Percentiles rank a stretch among this genome's conserved stretches.
Conservation (phyloP, 2,113 vertebrate genomes). For the Columbina picui region DNA sequence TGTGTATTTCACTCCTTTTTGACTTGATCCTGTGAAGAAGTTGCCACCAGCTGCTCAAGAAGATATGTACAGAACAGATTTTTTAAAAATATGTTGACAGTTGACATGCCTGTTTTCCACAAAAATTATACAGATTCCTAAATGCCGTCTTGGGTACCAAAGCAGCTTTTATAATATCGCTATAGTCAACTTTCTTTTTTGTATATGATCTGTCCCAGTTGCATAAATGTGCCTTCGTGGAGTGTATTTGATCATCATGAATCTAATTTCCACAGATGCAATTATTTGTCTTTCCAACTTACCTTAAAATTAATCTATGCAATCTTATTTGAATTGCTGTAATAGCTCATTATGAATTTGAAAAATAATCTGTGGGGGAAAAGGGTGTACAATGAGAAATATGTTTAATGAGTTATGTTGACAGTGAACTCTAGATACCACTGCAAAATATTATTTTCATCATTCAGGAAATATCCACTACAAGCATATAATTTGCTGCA, state of each 20-base stretch:
- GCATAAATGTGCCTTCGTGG: accelerated
- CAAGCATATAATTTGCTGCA: not conserved
- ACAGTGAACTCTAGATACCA: not conserved
- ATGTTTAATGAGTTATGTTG: not conserved
- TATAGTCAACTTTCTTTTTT: not conserved
- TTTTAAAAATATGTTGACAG: not conserved
- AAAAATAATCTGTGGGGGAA: not conserved
- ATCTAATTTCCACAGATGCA: not conserved
- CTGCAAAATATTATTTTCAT: not conserved
- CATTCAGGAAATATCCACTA: not conserved
- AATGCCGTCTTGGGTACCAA: accelerated
- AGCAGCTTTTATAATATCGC: not conserved
- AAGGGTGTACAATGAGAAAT: not conserved
- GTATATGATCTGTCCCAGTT: not conserved
- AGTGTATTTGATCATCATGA: not conserved
- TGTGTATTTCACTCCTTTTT: not conserved
- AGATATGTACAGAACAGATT: not conserved
- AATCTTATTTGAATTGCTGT: not conserved
- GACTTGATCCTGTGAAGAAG: not conserved
- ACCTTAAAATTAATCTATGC: not conserved
- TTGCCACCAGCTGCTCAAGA: not conserved
- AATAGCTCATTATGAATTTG: not conserved
- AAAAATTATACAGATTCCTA: not conserved
- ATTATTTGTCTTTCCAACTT: not conserved
- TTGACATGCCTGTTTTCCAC: not conserved